Base-by-base conservation (phyloP, 2,113 vertebrate genomes). In the Perccottus glenii region DNA sequence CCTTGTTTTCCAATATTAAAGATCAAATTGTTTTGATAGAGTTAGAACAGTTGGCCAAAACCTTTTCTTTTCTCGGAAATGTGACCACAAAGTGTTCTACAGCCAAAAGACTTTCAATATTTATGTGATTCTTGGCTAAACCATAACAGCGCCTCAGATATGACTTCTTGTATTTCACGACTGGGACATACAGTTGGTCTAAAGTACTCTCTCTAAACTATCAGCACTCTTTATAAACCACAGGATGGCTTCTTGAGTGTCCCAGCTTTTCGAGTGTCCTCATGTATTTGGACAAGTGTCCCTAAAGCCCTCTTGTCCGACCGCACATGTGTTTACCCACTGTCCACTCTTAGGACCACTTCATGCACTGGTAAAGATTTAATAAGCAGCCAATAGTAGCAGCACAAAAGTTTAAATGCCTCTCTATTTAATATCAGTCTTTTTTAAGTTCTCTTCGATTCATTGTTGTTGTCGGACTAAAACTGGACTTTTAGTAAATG, bases 281-380 rank as follows among this genome's bases (percentile, higher is more conserved):
- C 64, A 11, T 50, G 40, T 66, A 11, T 77, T 67, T 72, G 50
- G 15, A 38, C 15, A 9, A 78, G 78, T 61, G 66, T 76, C 63
- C 72, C 64, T 79, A 7, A 84, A 84, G 78, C 73, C 56, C 81
- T 64, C 77, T 78, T 2, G 11, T 32, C 58, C 62, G 81, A 75
- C 80, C 78, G 5, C 53, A 19, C 32, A 27, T 63, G 42, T 27
- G 5, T 7, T 16, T 15, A 15, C 63, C 19, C 14, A 10, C 61
- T 49, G 27, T 69, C 50, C 60, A 8, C 38, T 62, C 50, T 49
- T 15, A 3, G 15, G 50, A 35, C 16, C 59, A 44, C 67, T 86
- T 71, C 19, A 51, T 63, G 51, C 6, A 2, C 38, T 40, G 38
- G 8, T 40, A 40, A 40, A 8, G 2, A 40, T 40, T 40, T 40